phyloP scores from a whole-genome alignment of 2,113 vertebrate genomes.

The Cricetomys ansorgei region DNA sequence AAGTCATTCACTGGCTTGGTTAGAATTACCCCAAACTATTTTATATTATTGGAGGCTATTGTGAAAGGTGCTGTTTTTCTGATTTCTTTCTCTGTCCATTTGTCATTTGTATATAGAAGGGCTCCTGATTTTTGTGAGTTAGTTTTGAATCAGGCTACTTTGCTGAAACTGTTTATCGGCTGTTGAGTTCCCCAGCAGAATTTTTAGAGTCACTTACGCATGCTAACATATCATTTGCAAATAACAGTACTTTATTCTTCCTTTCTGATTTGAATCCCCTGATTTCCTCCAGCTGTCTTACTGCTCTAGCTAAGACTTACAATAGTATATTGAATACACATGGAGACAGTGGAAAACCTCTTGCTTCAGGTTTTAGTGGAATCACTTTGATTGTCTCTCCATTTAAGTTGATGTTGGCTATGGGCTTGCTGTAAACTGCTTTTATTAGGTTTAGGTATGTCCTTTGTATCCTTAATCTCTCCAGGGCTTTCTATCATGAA shows the following conservation, averaged over 20 bases:
- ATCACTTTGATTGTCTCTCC: not conserved
- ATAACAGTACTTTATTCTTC: not conserved
- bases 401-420: not conserved
- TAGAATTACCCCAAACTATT: not conserved
- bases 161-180: not conserved
- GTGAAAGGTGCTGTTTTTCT: not conserved
- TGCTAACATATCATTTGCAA: no score
- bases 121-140: not conserved
- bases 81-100: not conserved
- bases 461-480: not conserved
- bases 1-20: not conserved
- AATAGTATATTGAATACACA: not conserved
- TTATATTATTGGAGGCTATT: not conserved
- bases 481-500: not conserved
- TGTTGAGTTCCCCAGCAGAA: not conserved
- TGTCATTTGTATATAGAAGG: not conserved
- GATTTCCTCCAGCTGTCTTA: not conserved
- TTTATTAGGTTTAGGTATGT: not conserved
- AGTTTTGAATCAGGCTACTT: not conserved
- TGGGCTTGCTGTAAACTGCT: not conserved
- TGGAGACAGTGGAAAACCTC: not conserved
- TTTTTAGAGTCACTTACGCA: no score
- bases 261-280: not conserved
- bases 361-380: not conserved
- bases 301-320: not conserved